Conservation (phyloP, 2,888 invertebrate genomes). For the Papilio protenor region DNA sequence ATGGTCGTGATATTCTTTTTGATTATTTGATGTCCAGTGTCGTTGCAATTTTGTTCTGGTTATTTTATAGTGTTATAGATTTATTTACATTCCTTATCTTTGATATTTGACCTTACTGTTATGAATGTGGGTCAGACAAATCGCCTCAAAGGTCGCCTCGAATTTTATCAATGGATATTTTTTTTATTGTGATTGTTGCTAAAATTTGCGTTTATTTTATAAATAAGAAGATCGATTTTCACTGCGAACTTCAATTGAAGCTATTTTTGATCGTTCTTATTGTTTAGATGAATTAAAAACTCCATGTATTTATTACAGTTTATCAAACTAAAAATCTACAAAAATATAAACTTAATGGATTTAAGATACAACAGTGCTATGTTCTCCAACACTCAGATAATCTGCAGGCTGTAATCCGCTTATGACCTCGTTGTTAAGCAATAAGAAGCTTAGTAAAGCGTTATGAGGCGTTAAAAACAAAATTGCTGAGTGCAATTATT, state of each 20-base stretch:
- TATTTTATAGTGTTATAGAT: not conserved
- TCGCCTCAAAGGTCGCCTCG: slow-evolving; percentile 7
- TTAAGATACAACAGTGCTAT: not conserved
- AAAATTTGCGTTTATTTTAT: not conserved
- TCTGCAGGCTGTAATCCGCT: not conserved
- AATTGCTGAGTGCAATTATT: not conserved
- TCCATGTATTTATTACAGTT: not conserved
- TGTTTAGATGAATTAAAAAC: not conserved
- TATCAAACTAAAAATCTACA: not conserved
- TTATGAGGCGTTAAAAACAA: not conserved
- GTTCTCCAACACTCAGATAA: not conserved
- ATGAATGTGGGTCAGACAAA: slow-evolving; percentile 5
- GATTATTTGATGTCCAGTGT: not conserved
- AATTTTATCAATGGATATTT: slow-evolving; percentile 5
- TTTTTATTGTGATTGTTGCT: slow-evolving; percentile 1
- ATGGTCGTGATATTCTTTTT: not conserved
- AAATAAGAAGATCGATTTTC: not conserved
- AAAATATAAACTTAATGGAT: not conserved
- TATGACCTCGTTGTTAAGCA: not conserved
- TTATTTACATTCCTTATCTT: slow-evolving; percentile 19
- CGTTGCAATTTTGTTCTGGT: not conserved
- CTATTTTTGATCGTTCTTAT: no score
- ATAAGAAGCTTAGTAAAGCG: not conserved
- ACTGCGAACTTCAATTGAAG: not conserved
- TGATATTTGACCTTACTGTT: slow-evolving; percentile 3